phyloP scores from a whole-genome alignment of 2,113 vertebrate genomes.

The Melanostigma gelatinosum region DNA sequence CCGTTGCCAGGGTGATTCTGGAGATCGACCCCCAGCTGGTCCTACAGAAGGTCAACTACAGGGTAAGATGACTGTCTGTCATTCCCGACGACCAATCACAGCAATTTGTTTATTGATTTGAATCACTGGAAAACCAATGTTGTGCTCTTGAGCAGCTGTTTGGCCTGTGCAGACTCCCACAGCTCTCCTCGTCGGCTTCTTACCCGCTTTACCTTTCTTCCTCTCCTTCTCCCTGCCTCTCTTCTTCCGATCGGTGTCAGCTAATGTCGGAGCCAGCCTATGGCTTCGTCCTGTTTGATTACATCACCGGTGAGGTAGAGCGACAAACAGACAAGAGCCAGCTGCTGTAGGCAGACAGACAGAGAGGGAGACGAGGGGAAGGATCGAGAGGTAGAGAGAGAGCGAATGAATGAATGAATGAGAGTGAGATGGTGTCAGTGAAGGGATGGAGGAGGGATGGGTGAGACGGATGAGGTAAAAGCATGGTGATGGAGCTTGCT shows the following conservation, averaged over 20 bases:
- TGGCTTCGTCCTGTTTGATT: slow-evolving; percentile 89
- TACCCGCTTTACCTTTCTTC: slow-evolving; percentile 41
- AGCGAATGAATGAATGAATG: background rate
- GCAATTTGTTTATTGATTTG: background rate
- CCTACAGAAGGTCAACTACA: slow-evolving; percentile 91
- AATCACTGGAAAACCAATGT: background rate
- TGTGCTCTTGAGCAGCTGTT: background rate
- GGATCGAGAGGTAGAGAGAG: slow-evolving; percentile 11
- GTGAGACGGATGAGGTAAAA: slow-evolving; percentile 64
- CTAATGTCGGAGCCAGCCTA: slow-evolving; percentile 83
- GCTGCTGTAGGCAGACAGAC: slow-evolving; percentile 71
- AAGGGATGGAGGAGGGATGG: slow-evolving; percentile 23
- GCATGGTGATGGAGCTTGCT: slow-evolving; percentile 61
- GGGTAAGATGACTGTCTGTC: slow-evolving; percentile 80
- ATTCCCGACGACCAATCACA: background rate
- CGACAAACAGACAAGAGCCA: slow-evolving; percentile 77
- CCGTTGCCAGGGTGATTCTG: slow-evolving; percentile 88
- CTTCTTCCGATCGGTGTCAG: slow-evolving; percentile 69
- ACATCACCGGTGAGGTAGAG: slow-evolving; percentile 85
- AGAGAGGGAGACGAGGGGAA: slow-evolving; percentile 29
- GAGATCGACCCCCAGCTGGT: slow-evolving; percentile 94
- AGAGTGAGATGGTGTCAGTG: background rate
- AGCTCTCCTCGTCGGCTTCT: slow-evolving; percentile 2
- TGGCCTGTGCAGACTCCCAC: slow-evolving; percentile 5
- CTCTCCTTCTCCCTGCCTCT: slow-evolving; percentile 23